These are phyloP conservation scores for Luffia ferchaultella DNA, from an alignment of 2,888 invertebrate genomes.

Conservation along the genomic window DNA sequence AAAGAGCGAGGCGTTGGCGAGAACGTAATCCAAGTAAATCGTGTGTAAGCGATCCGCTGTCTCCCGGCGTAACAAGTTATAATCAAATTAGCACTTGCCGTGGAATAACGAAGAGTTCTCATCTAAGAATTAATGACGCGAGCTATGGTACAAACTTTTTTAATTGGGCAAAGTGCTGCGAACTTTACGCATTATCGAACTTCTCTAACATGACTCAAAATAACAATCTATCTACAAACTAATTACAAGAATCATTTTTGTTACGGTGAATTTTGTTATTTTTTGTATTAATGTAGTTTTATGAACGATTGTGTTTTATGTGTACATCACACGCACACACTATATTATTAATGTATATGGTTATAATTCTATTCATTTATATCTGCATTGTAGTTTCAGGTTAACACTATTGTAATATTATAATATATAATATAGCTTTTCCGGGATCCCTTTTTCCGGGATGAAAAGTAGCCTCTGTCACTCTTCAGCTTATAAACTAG, in stretches of 20 bases:
- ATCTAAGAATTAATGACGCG: slow-evolving; percentile 4
- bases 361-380: too few species aligned
- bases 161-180: slow-evolving; percentile 4
- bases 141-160: slow-evolving; percentile 4
- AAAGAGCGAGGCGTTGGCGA: neutral
- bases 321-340: too few species aligned
- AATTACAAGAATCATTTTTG: neutral
- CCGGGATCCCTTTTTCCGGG: too few species aligned
- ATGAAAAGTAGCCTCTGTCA: too few species aligned
- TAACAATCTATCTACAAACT: neutral
- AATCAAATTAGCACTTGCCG: neutral
- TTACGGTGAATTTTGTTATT: too few species aligned
- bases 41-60: neutral
- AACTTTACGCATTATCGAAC: neutral
- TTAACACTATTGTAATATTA: too few species aligned
- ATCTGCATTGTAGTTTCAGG: too few species aligned
- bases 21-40: neutral
- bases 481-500: too few species aligned
- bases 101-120: neutral
- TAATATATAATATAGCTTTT: too few species aligned
- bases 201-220: neutral
- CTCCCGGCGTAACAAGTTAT: neutral
- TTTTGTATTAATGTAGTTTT: too few species aligned
- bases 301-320: too few species aligned
- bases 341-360: too few species aligned